Conservation (phyloP, 2,888 invertebrate species). For the Xestia xanthographa region DNA sequence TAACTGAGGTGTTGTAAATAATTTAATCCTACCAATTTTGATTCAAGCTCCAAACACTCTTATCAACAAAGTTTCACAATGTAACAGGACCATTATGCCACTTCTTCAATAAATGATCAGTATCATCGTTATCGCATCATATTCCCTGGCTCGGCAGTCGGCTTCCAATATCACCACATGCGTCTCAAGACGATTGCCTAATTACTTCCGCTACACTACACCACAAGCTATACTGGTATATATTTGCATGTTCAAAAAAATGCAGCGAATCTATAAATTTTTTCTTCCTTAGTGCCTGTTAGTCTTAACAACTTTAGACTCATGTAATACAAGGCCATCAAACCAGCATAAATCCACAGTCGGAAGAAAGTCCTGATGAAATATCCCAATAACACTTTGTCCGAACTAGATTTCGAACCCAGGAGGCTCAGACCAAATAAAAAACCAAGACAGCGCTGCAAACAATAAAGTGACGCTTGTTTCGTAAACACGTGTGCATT, state of each 20-base stretch:
- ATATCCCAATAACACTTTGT: not conserved
- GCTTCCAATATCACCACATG: slow-evolving; percentile 30
- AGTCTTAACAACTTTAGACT: too few species aligned
- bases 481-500: too few species aligned
- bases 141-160: not conserved
- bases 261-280: not conserved
- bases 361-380: not conserved
- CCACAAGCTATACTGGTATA: slow-evolving; percentile 12
- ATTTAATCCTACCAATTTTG: not conserved
- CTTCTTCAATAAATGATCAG: slow-evolving; percentile 8
- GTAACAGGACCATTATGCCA: not conserved
- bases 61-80: not conserved
- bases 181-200: slow-evolving; percentile 18
- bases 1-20: not conserved
- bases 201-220: slow-evolving; percentile 29
- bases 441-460: too few species aligned
- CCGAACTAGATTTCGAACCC: not conserved
- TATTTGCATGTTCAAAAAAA: slow-evolving; percentile 30
- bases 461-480: too few species aligned
- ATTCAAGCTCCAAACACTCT: not conserved
- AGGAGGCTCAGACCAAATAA: too few species aligned
- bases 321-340: too few species aligned
- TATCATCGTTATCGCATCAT: slow-evolving; percentile 10
- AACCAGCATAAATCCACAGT: too few species aligned
- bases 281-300: too few species aligned